phyloP scores from a whole-genome alignment of 37 sponge, comb jelly and placozoan genomes.

The Beroe forskalii region DNA sequence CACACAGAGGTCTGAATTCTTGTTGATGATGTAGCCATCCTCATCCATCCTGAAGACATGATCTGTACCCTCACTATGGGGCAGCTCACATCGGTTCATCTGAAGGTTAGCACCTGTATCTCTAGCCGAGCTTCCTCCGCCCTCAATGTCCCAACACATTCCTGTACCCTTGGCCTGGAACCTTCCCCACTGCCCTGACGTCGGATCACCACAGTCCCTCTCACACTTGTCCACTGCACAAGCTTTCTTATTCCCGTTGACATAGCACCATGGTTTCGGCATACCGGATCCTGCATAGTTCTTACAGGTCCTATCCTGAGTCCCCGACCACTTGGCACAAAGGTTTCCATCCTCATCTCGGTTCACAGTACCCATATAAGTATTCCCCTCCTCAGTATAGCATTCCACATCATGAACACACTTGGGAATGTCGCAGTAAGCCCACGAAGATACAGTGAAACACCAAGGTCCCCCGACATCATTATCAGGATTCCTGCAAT shows the following conservation, averaged over 20 bases:
- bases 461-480: conserved; percentile 64
- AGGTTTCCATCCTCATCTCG: background rate
- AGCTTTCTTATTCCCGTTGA: background rate
- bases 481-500: conserved; percentile 59
- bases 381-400: conserved; percentile 13
- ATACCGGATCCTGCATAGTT: background rate
- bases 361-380: conserved; percentile 46
- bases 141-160: conserved; percentile 22
- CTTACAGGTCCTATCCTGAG: background rate
- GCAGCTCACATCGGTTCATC: background rate
- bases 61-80: background rate
- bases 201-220: conserved; percentile 43
- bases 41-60: conserved; percentile 50
- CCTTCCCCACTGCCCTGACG: conserved; percentile 31
- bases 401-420: conserved; percentile 52
- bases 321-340: conserved; percentile 48
- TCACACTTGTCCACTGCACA: conserved; percentile 57
- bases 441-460: conserved; percentile 22
- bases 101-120: background rate
- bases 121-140: background rate
- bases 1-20: background rate
- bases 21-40: conserved; percentile 17
- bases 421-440: conserved; percentile 61
- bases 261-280: background rate
- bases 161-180: conserved; percentile 25